A percentile compares a stretch with the other conserved stretches of the same genome.
Evolutionary conservation across 2,888 invertebrate genomes (phyloP).

Genomic region (Lochmaea crataegi): DNA sequence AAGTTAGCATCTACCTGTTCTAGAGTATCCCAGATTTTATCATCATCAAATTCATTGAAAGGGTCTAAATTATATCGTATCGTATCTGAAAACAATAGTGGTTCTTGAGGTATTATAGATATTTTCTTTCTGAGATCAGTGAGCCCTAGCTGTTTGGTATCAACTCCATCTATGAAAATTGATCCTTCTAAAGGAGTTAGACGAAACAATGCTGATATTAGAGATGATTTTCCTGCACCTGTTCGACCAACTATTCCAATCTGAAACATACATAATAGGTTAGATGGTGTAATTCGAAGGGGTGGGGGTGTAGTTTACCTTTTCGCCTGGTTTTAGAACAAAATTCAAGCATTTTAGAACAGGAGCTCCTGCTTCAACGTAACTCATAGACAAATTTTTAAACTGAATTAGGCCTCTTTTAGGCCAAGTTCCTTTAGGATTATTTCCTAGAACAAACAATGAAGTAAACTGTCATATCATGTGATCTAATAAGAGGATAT

Average conservation of each 20-base stretch:
- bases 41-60: slow-evolving; percentile 79
- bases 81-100: slow-evolving; percentile 86
- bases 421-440: not conserved
- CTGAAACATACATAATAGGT: slow-evolving; percentile 61
- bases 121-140: slow-evolving; percentile 83
- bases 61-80: slow-evolving; percentile 88
- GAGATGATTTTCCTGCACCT: slow-evolving; percentile 87
- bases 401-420: slow-evolving; percentile 51
- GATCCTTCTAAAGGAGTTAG: slow-evolving; percentile 81
- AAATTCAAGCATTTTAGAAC: slow-evolving; percentile 76
- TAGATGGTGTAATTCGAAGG: too few relatives aligned
- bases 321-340: slow-evolving; percentile 66
- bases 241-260: slow-evolving; percentile 89
- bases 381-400: slow-evolving; percentile 71
- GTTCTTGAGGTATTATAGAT: slow-evolving; percentile 94
- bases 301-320: not conserved
- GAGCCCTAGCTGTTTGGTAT: slow-evolving; percentile 77
- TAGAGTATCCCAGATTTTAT: slow-evolving; percentile 80
- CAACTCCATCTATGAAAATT: slow-evolving; percentile 81
- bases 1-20: slow-evolving; percentile 67
- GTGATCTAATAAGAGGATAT: too few relatives aligned
- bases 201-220: slow-evolving; percentile 86
- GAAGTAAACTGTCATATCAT: not conserved
- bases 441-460: not conserved
- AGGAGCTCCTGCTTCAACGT: slow-evolving; percentile 71